Conservation (phyloP, 2,113 vertebrate species). For the Vicugna pacos region DNA sequence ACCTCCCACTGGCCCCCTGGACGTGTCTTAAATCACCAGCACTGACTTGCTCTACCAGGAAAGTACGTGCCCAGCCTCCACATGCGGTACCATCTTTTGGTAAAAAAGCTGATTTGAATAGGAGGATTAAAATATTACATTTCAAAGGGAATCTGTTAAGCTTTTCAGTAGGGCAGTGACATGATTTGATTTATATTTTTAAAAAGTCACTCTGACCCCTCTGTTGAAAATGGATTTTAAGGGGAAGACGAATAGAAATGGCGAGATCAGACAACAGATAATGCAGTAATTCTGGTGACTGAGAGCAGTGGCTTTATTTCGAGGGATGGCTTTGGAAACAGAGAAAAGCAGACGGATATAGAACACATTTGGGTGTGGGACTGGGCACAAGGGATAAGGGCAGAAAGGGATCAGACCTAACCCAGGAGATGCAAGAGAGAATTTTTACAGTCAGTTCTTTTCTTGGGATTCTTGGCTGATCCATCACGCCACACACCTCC, state of each 20-base stretch:
- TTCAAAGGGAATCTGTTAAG: not conserved
- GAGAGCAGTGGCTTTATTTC: not conserved
- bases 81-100: not conserved
- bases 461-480: not conserved
- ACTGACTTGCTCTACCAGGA: not conserved
- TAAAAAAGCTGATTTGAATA: not conserved
- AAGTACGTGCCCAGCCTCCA: not conserved
- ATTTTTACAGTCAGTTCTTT: not conserved
- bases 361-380: not conserved
- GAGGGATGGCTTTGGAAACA: not conserved
- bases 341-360: not conserved
- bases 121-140: not conserved
- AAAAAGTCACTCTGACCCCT: not conserved
- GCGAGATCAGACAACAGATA: not conserved
- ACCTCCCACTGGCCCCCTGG: not conserved
- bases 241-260: not conserved
- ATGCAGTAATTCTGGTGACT: not conserved
- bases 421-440: not conserved
- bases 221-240: not conserved
- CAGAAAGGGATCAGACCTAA: not conserved
- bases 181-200: not conserved
- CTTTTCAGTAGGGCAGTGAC: not conserved
- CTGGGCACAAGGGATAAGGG: not conserved
- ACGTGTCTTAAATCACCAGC: not conserved
- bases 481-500: not conserved